Evolutionary conservation across 2,113 vertebrate genomes (phyloP), one percentile per base, ranked within the genome.

Genomic region (Grallaria varia): DNA sequence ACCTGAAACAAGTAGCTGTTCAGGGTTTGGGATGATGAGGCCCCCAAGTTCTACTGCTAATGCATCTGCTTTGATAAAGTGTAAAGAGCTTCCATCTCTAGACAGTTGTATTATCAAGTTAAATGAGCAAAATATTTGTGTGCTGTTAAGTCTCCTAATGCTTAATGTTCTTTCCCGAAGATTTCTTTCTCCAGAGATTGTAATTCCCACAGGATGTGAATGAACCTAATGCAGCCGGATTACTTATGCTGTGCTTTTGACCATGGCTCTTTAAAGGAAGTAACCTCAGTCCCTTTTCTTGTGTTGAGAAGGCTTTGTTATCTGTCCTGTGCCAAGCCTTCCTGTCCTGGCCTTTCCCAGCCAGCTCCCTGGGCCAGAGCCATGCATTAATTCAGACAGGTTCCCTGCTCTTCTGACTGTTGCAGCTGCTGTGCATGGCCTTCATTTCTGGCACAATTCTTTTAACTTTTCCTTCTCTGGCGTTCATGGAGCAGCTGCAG

Each of bases 401-500:
- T 85, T 87, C 68, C 39, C 33, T 59, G 45, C 72, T 84, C 49
- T 66, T 79, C 45, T 47, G 24, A 13, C 60, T 37, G 31, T 18
- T 80, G 88, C 90, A 95, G 92, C 90, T 91, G 84, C 66, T 83
- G 74, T 82, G 62, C 0, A 0, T 80, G 53, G 30, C 50, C 59
- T 74, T 63, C 2, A 90, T 75, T 95, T 74, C 52, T 91, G 66
- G 53, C 82, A 15, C 5, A 1, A 56, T 63, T 59, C 71, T 78
- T 78, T 89, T 39, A 74, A 80, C 55, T 93, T 78, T 66, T 63
- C 69, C 45, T 94, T 76, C 62, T 63, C 52, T 55, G n/a, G 12
- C 71, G 64, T 67, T 92, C 12, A 2, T 27, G 37, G 50, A 77
- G 55, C 83, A 95, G 96, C 90, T 95, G 93, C 89, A 81, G 80